These are phyloP conservation scores for Drosophila pseudotakahashii DNA, from an alignment of 2,888 invertebrate species.

Conservation along the genomic window DNA sequence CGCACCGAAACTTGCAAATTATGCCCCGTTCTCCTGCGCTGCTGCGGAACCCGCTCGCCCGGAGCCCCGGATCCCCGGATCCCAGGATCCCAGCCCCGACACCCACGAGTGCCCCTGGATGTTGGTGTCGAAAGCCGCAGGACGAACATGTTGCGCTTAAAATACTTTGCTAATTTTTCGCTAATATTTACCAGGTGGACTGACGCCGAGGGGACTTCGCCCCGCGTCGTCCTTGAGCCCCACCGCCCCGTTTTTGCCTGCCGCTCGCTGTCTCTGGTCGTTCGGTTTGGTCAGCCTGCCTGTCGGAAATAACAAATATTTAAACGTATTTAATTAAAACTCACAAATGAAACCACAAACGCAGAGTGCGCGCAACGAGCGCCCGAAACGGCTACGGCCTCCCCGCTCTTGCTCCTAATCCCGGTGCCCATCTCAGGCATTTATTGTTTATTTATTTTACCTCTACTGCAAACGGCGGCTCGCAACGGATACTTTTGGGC, in stretches of 20 bases:
- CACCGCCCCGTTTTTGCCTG: conserved; percentile 1
- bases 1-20: conserved; percentile 54
- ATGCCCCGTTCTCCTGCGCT: conserved; percentile 22
- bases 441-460: conserved; percentile 77
- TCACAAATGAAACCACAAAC: conserved; percentile 78
- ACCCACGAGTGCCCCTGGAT: conserved; percentile 10
- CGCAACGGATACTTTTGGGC: conserved; percentile 51
- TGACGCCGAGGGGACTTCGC: neutral
- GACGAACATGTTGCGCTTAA: conserved; percentile 77
- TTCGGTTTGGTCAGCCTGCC: conserved; percentile 60
- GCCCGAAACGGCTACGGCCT: conserved; percentile 23
- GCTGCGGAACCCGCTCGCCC: no score
- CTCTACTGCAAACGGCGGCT: conserved; percentile 8
- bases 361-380: conserved; percentile 56
- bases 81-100: neutral
- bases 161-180: conserved; percentile 79
- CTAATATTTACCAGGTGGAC: conserved; percentile 74
- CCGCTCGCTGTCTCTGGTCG: conserved; percentile 46
- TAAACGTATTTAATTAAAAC: conserved; percentile 81
- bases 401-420: conserved; percentile 6
- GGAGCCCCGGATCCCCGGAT: no score
- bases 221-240: neutral
- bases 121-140: conserved; percentile 73
- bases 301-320: conserved; percentile 78
- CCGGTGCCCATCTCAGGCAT: conserved; percentile 41